Evolutionary conservation across 2,113 vertebrate species (phyloP).

Genomic region (Gracilinanus agilis): DNA sequence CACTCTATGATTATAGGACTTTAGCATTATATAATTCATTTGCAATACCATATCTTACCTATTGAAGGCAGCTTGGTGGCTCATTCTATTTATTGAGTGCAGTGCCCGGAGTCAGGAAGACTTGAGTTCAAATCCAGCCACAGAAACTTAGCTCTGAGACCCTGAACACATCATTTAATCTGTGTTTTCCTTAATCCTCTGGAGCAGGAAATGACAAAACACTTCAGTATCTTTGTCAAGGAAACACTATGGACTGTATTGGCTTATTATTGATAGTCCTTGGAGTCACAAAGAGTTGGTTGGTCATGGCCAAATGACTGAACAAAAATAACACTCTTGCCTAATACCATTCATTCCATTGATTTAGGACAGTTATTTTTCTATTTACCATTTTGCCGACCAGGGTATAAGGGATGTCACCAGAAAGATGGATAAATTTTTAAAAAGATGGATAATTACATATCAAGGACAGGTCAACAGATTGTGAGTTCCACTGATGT

Average conservation of each 20-base stretch:
- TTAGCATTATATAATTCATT: neutral
- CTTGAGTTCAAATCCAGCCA: neutral
- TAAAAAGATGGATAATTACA: too few relatives aligned
- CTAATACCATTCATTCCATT: neutral
- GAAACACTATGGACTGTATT: neutral
- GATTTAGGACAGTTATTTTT: neutral
- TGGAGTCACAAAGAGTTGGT: neutral
- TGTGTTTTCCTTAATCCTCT: neutral
- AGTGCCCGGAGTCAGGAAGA: neutral
- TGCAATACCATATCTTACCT: neutral
- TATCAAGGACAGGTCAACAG: neutral
- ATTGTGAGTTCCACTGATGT: neutral
- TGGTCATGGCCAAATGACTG: neutral
- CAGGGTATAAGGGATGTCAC: neutral
- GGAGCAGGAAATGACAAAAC: neutral
- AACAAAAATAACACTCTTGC: neutral
- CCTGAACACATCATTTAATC: neutral
- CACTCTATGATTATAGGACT: neutral
- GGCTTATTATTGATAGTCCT: neutral
- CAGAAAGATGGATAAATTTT: too few relatives aligned
- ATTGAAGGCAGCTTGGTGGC: neutral
- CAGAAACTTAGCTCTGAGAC: neutral
- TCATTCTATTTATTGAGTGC: neutral
- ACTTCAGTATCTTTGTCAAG: neutral
- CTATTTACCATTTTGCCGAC: neutral